These are phyloP conservation scores for Bilobella aurantiaca DNA, from an alignment of 1,140 invertebrate genomes.

Conservation along the genomic window DNA sequence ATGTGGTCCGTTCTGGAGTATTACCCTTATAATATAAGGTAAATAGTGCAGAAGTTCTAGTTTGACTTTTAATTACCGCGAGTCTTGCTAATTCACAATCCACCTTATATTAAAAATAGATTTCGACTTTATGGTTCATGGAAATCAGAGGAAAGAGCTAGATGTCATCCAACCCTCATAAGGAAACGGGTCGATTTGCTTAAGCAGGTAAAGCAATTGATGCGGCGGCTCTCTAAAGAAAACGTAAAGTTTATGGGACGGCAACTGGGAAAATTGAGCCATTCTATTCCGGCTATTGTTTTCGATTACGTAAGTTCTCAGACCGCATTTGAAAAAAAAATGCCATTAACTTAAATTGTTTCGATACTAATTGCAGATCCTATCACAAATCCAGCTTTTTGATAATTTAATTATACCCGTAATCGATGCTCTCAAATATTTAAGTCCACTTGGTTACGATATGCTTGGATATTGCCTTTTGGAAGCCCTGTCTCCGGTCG, in stretches of 20 bases:
- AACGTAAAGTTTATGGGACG: constrained; percentile 94
- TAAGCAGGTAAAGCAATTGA: constrained; percentile 87
- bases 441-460: constrained; percentile 92
- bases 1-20: constrained; percentile 84
- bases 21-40: constrained; percentile 84
- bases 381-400: constrained; percentile 90
- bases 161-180: constrained; percentile 68
- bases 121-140: constrained; percentile 86
- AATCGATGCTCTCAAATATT: constrained; percentile 93
- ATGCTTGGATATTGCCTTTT: constrained; percentile 91
- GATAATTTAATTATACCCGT: constrained; percentile 94
- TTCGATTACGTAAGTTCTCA: constrained; percentile 77
- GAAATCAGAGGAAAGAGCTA: constrained; percentile 74
- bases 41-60: constrained; percentile 19
- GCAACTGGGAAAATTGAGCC: constrained; percentile 90
- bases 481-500: constrained; percentile 63
- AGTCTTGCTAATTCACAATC: no score
- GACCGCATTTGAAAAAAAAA: no score
- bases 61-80: background rate
- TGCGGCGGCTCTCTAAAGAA: constrained; percentile 97
- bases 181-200: constrained; percentile 70
- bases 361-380: constrained; percentile 47
- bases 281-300: constrained; percentile 85
- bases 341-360: no score
- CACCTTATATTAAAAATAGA: constrained; percentile 44